Evolutionary conservation across 1,140 invertebrate species (phyloP).

Genomic region (Nebria ingens): DNA sequence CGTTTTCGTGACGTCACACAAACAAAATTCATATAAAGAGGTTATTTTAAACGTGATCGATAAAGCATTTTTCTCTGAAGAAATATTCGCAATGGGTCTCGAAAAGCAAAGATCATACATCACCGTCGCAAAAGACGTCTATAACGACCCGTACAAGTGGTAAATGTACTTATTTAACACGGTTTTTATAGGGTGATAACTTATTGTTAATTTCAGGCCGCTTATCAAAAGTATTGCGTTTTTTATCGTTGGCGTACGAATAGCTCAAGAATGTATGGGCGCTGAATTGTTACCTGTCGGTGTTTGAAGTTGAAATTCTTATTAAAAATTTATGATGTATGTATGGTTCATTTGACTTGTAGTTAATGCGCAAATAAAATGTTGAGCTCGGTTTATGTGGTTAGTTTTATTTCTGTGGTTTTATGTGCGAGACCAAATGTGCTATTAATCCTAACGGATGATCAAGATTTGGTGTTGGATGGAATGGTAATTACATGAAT

Average conservation of each 20-base stretch:
- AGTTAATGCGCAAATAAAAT: neutral
- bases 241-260: slow-evolving; percentile 52
- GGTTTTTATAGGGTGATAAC: neutral
- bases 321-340: slow-evolving; percentile 2
- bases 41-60: too few relatives aligned
- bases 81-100: neutral
- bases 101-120: slow-evolving; percentile 23
- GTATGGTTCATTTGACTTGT: slow-evolving; percentile 18
- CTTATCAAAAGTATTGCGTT: slow-evolving; percentile 56
- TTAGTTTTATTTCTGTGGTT: slow-evolving; percentile 16
- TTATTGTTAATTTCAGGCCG: slow-evolving; percentile 42
- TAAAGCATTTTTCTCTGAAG: too few relatives aligned
- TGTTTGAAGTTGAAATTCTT: slow-evolving; percentile 13
- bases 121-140: slow-evolving; percentile 35
- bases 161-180: slow-evolving; percentile 22
- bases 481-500: slow-evolving; percentile 54
- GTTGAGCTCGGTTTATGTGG: neutral
- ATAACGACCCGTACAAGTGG: slow-evolving; percentile 45
- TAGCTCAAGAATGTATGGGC: slow-evolving; percentile 55
- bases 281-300: slow-evolving; percentile 41
- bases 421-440: slow-evolving; percentile 50
- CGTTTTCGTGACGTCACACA: too few relatives aligned
- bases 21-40: too few relatives aligned
- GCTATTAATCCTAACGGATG: slow-evolving; percentile 72
- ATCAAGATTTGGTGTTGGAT: slow-evolving; percentile 70